These are phyloP conservation scores for Podotricha telesiphe DNA, from an alignment of 2,888 invertebrate genomes.

Conservation along the genomic window DNA sequence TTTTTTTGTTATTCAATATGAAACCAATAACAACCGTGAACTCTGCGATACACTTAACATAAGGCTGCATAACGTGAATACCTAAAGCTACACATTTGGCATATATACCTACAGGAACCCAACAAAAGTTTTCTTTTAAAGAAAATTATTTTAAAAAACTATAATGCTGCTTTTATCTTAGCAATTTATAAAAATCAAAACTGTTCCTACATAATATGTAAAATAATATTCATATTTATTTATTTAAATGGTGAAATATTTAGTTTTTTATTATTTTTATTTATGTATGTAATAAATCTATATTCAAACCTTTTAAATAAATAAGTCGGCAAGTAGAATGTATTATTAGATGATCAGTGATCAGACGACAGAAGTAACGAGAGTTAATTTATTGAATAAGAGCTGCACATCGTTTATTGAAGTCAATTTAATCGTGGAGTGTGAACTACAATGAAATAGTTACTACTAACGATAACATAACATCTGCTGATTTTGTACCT, in stretches of 20 bases:
- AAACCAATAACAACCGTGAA: conserved; percentile 17
- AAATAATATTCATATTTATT: no score
- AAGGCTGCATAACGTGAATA: conserved; percentile 7
- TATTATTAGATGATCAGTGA: conserved; percentile 27
- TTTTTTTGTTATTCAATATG: conserved; percentile 4
- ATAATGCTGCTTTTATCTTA: no score
- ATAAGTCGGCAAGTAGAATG: conserved; percentile 1
- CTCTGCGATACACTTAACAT: conserved; percentile 4
- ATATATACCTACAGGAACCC: not conserved
- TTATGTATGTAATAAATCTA: not conserved
- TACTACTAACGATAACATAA: conserved; percentile 6
- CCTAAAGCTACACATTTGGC: not conserved
- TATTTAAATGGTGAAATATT: no score
- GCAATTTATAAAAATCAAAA: no score
- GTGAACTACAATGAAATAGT: conserved; percentile 25
- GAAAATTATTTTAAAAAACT: not conserved
- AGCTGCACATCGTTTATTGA: conserved; percentile 29
- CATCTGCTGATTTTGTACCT: conserved; percentile 34
- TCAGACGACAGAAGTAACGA: conserved; percentile 27
- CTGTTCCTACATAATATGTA: no score
- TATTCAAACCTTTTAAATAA: not conserved
- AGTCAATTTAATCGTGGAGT: conserved; percentile 25
- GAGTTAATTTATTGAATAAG: conserved; percentile 19
- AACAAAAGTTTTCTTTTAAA: not conserved
- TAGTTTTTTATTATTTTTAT: no score